phyloP scores from a whole-genome alignment of 2,113 vertebrate genomes.

The Thryonomys swinderianus region DNA sequence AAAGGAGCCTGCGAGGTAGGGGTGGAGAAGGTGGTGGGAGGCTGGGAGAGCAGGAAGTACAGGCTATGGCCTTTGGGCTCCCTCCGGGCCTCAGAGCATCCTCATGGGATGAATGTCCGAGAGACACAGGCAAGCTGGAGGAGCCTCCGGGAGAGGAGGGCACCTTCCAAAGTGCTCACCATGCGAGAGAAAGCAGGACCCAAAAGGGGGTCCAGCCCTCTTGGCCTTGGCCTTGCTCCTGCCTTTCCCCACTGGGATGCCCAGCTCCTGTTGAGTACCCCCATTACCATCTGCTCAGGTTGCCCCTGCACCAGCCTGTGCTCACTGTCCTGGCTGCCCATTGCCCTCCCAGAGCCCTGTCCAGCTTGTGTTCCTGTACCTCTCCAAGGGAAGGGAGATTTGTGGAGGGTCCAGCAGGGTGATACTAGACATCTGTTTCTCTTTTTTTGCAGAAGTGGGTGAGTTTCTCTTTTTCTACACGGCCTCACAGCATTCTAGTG shows the following conservation, averaged over 20 bases:
- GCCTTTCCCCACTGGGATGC: background rate
- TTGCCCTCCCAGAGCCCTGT: background rate
- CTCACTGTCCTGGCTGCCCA: background rate
- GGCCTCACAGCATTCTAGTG: background rate
- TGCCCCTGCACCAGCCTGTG: fast-evolving
- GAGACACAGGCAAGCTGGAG: background rate
- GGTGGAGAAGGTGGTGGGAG: background rate
- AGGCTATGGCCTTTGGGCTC: background rate
- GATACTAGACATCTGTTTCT: background rate
- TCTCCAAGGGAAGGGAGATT: background rate
- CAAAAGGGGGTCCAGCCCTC: background rate
- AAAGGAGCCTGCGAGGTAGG: constrained; percentile 8
- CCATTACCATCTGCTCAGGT: background rate
- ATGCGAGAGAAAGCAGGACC: background rate
- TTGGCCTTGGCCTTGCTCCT: background rate
- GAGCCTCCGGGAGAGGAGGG: background rate
- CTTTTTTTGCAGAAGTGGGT: background rate
- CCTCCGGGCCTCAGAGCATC: background rate
- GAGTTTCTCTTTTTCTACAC: too few species aligned
- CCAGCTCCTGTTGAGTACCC: too few species aligned
- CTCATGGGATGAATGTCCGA: background rate
- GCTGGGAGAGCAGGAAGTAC: background rate
- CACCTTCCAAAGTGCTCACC: background rate
- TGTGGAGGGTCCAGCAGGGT: background rate
- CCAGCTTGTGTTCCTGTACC: background rate